A percentile compares a stretch with the other conserved stretches of the same genome.
Conservation (phyloP, 2,888 invertebrate species). For the Petrolisthes cinctipes region DNA sequence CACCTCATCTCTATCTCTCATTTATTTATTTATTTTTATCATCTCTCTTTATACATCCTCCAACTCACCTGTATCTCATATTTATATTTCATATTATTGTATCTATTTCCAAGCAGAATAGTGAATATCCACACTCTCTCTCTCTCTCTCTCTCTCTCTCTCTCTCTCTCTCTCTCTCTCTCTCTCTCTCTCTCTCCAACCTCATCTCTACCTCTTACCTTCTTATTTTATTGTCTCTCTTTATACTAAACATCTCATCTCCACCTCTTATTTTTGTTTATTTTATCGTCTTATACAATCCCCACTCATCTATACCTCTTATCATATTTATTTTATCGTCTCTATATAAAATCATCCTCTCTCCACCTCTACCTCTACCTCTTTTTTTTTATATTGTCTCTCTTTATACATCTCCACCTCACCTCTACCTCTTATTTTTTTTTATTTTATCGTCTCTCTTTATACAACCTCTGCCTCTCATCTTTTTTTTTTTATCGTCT, state of each 20-base stretch:
- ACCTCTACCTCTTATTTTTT: neutral
- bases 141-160: neutral
- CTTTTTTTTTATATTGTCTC: neutral
- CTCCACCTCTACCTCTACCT: neutral
- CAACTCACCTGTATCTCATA: neutral
- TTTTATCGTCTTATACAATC: neutral
- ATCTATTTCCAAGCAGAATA: neutral
- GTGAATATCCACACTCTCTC: neutral
- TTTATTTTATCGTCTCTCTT: neutral
- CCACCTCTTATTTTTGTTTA: neutral
- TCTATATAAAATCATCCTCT: neutral
- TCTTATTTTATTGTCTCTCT: neutral
- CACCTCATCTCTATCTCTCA: neutral
- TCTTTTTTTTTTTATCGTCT: neutral
- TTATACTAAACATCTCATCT: neutral
- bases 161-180: slow-evolving; percentile 6
- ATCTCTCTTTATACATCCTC: neutral
- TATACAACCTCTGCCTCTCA: neutral
- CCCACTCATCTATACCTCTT: neutral
- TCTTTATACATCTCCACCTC: neutral
- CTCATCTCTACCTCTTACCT: neutral
- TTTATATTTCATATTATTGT: neutral
- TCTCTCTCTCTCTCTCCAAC: neutral
- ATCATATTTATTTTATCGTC: neutral
- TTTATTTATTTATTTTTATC: neutral